phyloP scores from a whole-genome alignment of 2,797 vertebrate genomes.

The Apogon talboti region DNA sequence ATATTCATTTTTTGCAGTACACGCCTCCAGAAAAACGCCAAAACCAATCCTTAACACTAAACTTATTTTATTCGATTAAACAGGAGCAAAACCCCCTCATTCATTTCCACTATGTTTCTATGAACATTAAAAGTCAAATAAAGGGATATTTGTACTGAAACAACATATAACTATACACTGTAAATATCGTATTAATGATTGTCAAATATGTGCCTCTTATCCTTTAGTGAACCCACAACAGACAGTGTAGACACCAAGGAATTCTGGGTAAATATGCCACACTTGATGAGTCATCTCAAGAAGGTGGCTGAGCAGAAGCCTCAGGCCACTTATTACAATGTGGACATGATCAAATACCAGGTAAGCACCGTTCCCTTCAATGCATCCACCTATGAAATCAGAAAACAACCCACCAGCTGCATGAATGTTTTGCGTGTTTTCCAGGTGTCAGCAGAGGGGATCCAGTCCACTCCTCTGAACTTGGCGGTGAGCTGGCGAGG shows the following conservation, averaged over 20 bases:
- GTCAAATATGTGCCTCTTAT: not conserved
- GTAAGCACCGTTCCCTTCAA: slow-evolving; percentile 33
- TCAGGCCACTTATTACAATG: slow-evolving; percentile 98
- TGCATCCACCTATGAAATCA: not conserved
- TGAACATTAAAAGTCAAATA: too few relatives aligned
- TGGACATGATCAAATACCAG: slow-evolving; percentile 99
- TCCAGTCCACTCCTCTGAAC: slow-evolving; percentile 97
- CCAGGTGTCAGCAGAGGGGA: slow-evolving; percentile 93
- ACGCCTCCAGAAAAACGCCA: too few relatives aligned
- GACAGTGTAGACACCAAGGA: slow-evolving; percentile 89
- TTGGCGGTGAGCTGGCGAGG: slow-evolving; percentile 96
- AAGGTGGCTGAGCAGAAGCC: slow-evolving; percentile 98
- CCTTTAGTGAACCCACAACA: slow-evolving; percentile 86
- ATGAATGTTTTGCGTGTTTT: slow-evolving; percentile 37
- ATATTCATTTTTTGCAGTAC: too few relatives aligned
- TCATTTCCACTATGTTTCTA: too few relatives aligned
- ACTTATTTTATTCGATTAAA: too few relatives aligned
- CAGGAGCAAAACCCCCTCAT: too few relatives aligned
- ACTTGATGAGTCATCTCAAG: slow-evolving; percentile 95
- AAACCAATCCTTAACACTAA: too few relatives aligned
- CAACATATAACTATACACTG: too few relatives aligned
- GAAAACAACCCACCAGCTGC: not conserved
- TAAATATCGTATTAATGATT: too few relatives aligned
- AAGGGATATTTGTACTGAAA: too few relatives aligned
- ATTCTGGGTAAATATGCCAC: slow-evolving; percentile 99